Percentiles rank a stretch among this genome's conserved stretches.
phyloP scores from a whole-genome alignment of 2,888 invertebrate species.

The Drosophila koepferae region DNA sequence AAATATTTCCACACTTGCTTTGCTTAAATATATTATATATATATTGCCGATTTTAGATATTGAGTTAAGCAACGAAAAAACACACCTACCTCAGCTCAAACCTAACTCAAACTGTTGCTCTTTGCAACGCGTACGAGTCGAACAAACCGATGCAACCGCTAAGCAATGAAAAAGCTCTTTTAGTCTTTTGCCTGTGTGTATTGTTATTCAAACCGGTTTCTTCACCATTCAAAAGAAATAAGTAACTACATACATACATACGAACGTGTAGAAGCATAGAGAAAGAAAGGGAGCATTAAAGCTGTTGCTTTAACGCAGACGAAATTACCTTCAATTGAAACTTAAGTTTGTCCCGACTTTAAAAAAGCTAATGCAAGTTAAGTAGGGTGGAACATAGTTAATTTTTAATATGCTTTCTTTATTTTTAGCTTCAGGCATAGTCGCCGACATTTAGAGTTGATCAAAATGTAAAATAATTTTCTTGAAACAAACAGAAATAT shows the following conservation, averaged over 20 bases:
- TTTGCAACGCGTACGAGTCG: constrained; percentile 28
- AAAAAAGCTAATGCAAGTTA: background rate
- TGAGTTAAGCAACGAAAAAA: background rate
- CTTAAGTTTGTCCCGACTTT: background rate
- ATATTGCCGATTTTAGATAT: constrained; percentile 2
- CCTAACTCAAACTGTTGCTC: constrained; percentile 41
- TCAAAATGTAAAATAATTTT: background rate
- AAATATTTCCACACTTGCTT: constrained; percentile 9
- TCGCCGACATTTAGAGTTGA: background rate
- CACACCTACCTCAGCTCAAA: constrained; percentile 42
- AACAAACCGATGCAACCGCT: constrained; percentile 27
- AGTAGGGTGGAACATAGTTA: constrained; percentile 2
- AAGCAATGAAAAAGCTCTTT: constrained; percentile 48
- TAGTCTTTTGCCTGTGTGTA: constrained; percentile 21
- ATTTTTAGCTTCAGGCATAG: background rate
- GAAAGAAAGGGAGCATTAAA: constrained; percentile 8
- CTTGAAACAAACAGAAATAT: background rate
- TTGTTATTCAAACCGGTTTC: constrained; percentile 52
- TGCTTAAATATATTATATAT: background rate
- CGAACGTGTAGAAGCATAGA: too few species aligned
- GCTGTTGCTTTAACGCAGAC: background rate
- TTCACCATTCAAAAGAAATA: constrained; percentile 36
- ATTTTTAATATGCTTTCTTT: background rate
- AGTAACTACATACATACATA: constrained; percentile 11
- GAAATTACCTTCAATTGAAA: constrained; percentile 9